Conservation (phyloP, 2,888 invertebrate genomes). For the Allygus modestus region DNA sequence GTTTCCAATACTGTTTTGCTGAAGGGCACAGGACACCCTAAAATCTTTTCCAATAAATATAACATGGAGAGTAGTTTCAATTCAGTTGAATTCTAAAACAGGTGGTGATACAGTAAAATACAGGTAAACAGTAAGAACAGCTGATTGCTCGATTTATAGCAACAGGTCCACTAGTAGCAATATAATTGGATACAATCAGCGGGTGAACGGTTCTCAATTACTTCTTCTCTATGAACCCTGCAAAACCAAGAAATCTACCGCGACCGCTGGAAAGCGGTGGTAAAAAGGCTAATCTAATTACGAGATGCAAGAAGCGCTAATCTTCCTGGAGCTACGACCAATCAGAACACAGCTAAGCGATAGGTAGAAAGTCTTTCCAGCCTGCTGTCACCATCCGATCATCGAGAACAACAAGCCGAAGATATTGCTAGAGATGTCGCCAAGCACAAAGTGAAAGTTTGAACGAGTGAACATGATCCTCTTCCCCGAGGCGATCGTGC, state of each 20-base stretch:
- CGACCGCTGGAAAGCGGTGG: neutral
- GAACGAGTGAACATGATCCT: neutral
- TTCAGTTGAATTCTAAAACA: too few species aligned
- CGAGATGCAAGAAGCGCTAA: conserved; percentile 3
- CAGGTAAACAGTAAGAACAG: too few species aligned
- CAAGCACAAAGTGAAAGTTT: neutral
- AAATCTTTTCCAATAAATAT: too few species aligned
- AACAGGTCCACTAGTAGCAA: too few species aligned
- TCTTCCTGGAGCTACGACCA: neutral
- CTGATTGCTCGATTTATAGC: too few species aligned
- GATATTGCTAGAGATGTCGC: neutral
- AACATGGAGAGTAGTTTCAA: too few species aligned
- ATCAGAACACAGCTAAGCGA: neutral
- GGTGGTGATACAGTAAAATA: too few species aligned
- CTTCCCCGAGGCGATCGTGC: neutral
- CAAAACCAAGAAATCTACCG: neutral
- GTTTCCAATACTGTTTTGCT: too few species aligned
- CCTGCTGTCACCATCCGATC: neutral
- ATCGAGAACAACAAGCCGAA: conserved; percentile 10
- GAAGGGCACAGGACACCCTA: too few species aligned
- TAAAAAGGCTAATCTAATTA: conserved; percentile 24
- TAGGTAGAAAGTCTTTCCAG: neutral
- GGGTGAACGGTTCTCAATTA: neutral
- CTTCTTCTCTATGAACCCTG: neutral
- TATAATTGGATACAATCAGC: too few species aligned